Base-by-base conservation (phyloP, 2,113 vertebrate genomes). In the Pipra filicauda region DNA sequence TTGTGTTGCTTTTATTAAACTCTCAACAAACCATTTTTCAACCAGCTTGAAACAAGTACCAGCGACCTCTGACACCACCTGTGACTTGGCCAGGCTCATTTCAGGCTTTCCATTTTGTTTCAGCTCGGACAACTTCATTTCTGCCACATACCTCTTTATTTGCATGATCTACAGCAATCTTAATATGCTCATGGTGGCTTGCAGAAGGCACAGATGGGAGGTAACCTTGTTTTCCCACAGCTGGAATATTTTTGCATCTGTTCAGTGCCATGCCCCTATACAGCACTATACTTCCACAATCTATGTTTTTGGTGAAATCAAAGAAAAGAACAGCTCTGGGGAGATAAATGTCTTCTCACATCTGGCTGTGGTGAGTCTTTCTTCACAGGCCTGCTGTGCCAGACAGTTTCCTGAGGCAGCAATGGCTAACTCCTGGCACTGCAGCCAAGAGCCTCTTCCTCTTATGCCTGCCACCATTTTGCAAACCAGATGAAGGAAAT, bases 141-240 rank as follows among this genome's bases (percentile, higher is more conserved):
- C 28, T 87, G 41, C 41, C 24, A 27, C 24, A 3, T 10, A 6
- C 4, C 12, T 70, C 54, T 61, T 19, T 75, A 27, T 37, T 12
- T 75, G 20, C 22, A 19, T 11, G 30, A 44, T 26, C n/a, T 30
- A 5, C 54, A 76, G 67, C 16, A 33, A n/a, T 22, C 21, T 52
- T 69, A 33, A n/a, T 39, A 5, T 33, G 26, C 43, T 64, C 3
- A 1, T 4, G 18, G 22, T 37, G 39, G 24, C 28, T 59, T 44
- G 48, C 57, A 1, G 1, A 64, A 67, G 48, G 52, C 43, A 81
- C 2, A 2, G 22, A 11, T n/a, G 17, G 28, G 58, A 55, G 24
- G 35, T 51, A 77, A 24, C 19, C 16, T 18, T 7, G 23, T 43
- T 58, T 35, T n/a, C 55, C 46, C 0, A 0, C 8, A 2, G 4